A percentile compares a stretch with the other conserved stretches of the same genome.
Evolutionary conservation across 2,113 vertebrate genomes (phyloP).

Genomic region (Gymnobelideus leadbeateri): DNA sequence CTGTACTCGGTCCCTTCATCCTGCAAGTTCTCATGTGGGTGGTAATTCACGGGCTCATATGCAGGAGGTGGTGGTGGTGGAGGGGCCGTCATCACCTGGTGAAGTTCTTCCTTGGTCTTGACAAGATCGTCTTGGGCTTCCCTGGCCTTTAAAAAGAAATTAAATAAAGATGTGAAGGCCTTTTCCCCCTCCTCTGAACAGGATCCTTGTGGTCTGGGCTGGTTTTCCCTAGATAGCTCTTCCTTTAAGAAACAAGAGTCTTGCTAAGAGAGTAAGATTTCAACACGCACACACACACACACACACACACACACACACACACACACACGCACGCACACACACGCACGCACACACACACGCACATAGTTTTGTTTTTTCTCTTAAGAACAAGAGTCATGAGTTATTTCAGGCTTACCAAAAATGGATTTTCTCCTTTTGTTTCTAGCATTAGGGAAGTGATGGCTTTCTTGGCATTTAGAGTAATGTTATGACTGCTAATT

Average conservation of each 20-base stretch:
- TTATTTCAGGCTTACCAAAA: not conserved
- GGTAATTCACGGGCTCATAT: conserved; percentile 86
- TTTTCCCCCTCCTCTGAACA: too few species aligned
- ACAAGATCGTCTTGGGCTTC: conserved; percentile 92
- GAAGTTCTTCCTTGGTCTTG: conserved; percentile 94
- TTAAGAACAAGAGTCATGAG: not conserved
- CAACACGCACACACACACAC: too few species aligned
- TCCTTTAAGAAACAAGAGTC: not conserved
- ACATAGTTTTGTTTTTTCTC: not conserved
- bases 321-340: too few species aligned
- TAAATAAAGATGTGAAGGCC: not conserved
- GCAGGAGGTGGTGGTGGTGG: conserved; percentile 88
- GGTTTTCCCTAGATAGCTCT: not conserved
- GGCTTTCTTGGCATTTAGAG: not conserved
- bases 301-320: too few species aligned
- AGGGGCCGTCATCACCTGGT: conserved; percentile 89
- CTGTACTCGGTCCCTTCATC: conserved; percentile 89
- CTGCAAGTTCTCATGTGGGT: conserved; percentile 88
- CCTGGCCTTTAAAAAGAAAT: conserved; percentile 84
- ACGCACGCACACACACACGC: too few species aligned
- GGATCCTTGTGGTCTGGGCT: fast-evolving
- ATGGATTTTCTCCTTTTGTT: not conserved
- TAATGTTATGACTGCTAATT: not conserved
- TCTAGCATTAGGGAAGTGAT: not conserved
- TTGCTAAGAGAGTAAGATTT: fast-evolving